A percentile compares a stretch with the other conserved stretches of the same genome.
Conservation (phyloP, 2,113 vertebrate genomes). For the Ptilonorhynchus violaceus region DNA sequence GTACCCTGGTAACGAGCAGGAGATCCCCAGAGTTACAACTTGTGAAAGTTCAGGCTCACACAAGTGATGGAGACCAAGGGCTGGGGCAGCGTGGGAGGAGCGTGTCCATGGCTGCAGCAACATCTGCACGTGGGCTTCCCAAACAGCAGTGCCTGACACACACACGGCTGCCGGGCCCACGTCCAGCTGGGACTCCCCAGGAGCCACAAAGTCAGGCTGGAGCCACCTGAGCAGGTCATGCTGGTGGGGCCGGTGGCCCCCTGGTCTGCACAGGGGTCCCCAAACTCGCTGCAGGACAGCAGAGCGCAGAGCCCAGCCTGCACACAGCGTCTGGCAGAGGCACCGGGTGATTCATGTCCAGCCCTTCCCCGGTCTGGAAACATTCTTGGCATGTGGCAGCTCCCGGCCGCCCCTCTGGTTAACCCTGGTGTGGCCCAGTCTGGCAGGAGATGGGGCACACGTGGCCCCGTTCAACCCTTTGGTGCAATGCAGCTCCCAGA, state of each 20-base stretch:
- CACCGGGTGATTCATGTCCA: constrained; percentile 60
- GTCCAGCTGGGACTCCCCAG: too few relatives aligned
- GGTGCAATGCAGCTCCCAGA: background rate
- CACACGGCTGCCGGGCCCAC: background rate
- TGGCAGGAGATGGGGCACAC: background rate
- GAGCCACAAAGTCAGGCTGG: background rate
- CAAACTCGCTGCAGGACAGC: background rate
- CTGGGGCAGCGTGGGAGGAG: background rate
- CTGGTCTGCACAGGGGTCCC: background rate
- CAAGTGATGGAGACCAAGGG: background rate
- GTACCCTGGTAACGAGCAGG: background rate
- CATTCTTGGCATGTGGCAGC: constrained; percentile 52
- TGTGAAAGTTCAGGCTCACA: fast-evolving
- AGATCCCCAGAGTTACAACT: background rate
- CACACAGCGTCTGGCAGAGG: constrained; percentile 25
- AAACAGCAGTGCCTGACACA: background rate
- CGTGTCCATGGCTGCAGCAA: background rate
- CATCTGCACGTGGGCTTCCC: background rate
- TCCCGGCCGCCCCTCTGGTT: background rate
- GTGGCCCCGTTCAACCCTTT: background rate
- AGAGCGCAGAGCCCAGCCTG: background rate
- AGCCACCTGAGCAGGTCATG: background rate
- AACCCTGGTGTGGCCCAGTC: constrained; percentile 2
- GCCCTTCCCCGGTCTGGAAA: constrained; percentile 53
- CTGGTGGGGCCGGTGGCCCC: background rate